These are phyloP conservation scores for Callorhinus ursinus DNA, from an alignment of 2,113 vertebrate genomes.

Conservation along the genomic window DNA sequence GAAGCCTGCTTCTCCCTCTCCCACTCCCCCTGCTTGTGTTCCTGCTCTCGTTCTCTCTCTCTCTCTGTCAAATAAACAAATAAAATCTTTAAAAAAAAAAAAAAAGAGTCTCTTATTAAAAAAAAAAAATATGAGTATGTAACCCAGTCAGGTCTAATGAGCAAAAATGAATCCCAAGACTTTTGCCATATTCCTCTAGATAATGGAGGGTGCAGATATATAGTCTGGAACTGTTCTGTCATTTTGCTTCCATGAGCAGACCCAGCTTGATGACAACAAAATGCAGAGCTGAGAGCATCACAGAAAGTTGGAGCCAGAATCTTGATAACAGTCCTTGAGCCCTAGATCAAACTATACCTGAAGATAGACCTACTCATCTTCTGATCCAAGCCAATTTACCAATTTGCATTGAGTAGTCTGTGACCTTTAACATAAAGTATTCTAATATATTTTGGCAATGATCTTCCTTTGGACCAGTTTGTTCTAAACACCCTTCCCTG, in stretches of 20 bases:
- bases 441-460: background rate
- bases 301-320: background rate
- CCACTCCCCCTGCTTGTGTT: too few relatives aligned
- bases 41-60: too few relatives aligned
- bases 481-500: background rate
- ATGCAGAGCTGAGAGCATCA: background rate
- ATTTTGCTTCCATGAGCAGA: background rate
- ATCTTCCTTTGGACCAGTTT: background rate
- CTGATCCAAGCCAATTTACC: background rate
- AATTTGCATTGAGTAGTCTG: background rate
- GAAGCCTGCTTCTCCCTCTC: too few relatives aligned
- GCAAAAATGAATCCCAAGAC: background rate
- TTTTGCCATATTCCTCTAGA: background rate
- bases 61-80: too few relatives aligned
- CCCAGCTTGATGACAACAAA: background rate
- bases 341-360: background rate
- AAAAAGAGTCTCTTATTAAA: too few relatives aligned
- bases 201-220: background rate
- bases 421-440: background rate
- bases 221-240: background rate
- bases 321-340: background rate
- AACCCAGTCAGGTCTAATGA: background rate
- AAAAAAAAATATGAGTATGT: background rate
- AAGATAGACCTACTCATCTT: background rate
- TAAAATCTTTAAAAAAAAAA: too few relatives aligned